Evolutionary conservation across 2,888 invertebrate species (phyloP), one percentile per base, ranked within the genome.

Genomic region (Plebejus melissa): DNA sequence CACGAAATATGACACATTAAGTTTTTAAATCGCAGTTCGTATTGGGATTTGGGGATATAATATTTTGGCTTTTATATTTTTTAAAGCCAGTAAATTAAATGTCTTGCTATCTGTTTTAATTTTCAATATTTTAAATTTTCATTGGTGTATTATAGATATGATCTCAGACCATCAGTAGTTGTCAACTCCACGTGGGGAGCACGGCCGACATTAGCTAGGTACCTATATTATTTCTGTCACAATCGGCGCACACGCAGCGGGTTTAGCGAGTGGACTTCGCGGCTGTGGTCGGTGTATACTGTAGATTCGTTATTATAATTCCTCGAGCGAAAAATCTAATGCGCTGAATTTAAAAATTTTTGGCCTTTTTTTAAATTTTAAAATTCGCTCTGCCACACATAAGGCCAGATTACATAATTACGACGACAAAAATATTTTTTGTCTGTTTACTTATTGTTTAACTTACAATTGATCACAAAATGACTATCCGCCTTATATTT

Each of bases 221-320:
- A n/a, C n/a, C n/a, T n/a, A 32, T 85, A 87, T 89, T 89, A 89
- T 89, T 88, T 87, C 83, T 84, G 85, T 83, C 84, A 87, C 88
- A 89, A 88, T 88, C 89, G 84, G 86, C 85, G 82, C 77, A 76
- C 38, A 74, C 74, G 46, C 79, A 75, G 28, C 57, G 41, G 60
- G 28, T 11, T 28, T 46, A 71, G 13, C 50, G 28, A 32, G 50
- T 22, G 11, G 22, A 58, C 6, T 70, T 46, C 46, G 41, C 50
- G 72, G 46, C 65, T 65, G 28, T 32, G 32, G 36, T 65, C 65
- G 65, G 65, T 32, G 11, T 32, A 65, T 4, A 65, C 65, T 65
- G 32, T 32, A 22, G 0, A 22, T 22, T 22, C 9, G 28, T 28
- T 28, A 28, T 60, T 4, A 13, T 32, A 32, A 32, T 65, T 28